phyloP scores from a whole-genome alignment of 2,888 invertebrate species.

The Drosophila siamana region DNA sequence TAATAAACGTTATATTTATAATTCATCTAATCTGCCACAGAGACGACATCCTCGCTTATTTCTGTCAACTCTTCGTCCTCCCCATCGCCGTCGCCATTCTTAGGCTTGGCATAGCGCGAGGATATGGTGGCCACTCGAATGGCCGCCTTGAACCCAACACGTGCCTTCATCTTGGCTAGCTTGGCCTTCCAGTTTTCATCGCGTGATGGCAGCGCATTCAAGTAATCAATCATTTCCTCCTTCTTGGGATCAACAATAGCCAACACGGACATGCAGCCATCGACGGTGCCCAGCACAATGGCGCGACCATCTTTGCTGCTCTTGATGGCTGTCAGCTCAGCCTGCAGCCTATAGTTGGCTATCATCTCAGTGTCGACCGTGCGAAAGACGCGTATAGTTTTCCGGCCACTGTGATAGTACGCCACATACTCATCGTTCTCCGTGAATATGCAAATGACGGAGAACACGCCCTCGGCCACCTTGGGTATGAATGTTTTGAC shows the following conservation, averaged over 20 bases:
- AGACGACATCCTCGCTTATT: slow-evolving; percentile 63
- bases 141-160: slow-evolving; percentile 89
- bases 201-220: slow-evolving; percentile 89
- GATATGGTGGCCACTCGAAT: slow-evolving; percentile 88
- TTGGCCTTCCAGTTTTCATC: slow-evolving; percentile 90
- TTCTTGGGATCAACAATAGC: slow-evolving; percentile 91
- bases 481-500: slow-evolving; percentile 96
- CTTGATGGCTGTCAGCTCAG: slow-evolving; percentile 94
- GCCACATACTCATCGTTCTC: slow-evolving; percentile 97
- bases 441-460: slow-evolving; percentile 97
- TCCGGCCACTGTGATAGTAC: slow-evolving; percentile 97
- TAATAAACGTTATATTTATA: slow-evolving; percentile 79
- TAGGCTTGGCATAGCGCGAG: slow-evolving; percentile 78
- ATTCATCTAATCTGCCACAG: slow-evolving; percentile 58
- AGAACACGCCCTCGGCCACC: slow-evolving; percentile 98
- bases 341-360: slow-evolving; percentile 96
- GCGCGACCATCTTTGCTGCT: slow-evolving; percentile 91
- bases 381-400: slow-evolving; percentile 97
- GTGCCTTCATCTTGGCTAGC: slow-evolving; percentile 88
- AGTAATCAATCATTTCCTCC: slow-evolving; percentile 88
- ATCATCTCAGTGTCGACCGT: slow-evolving; percentile 95
- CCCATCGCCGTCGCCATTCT: slow-evolving; percentile 60
- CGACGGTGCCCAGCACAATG: slow-evolving; percentile 95
- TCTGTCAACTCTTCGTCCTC: slow-evolving; percentile 64
- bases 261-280: slow-evolving; percentile 96